Evolutionary conservation across 30 jellyfish, hydroid and myxozoan genomes (phyloP).

Genomic region (Turritopsis rubra): DNA sequence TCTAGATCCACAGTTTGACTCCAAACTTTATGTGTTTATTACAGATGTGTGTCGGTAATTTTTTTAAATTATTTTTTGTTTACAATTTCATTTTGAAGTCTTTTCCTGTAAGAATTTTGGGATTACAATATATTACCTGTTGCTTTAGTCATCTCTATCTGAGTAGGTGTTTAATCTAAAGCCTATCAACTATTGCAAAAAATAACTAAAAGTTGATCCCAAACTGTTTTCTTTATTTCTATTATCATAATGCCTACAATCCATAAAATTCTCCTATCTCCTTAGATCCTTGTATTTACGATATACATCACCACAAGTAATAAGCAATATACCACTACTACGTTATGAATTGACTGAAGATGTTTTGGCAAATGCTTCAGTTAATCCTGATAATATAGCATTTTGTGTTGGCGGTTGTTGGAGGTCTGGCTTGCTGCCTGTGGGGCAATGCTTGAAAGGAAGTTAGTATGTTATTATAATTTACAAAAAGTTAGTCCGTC

Average conservation of each 20-base stretch:
- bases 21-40: slow-evolving; percentile 45
- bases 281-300: slow-evolving; percentile 53
- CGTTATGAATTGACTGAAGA: slow-evolving; percentile 46
- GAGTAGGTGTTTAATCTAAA: not conserved
- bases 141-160: not conserved
- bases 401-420: slow-evolving; percentile 76
- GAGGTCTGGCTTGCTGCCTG: slow-evolving; percentile 64
- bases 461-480: not conserved
- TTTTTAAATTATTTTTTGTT: not conserved
- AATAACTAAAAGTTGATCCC: too few species aligned
- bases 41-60: slow-evolving; percentile 78
- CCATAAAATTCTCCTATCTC: not conserved
- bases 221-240: not conserved
- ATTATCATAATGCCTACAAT: not conserved
- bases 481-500: too few species aligned
- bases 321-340: slow-evolving; percentile 45
- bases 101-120: not conserved
- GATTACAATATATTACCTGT: not conserved
- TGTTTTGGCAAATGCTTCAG: slow-evolving; percentile 45
- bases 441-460: slow-evolving; percentile 64
- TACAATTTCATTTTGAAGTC: too few species aligned
- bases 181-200: not conserved
- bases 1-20: slow-evolving; percentile 47
- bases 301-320: slow-evolving; percentile 22
- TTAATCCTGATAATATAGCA: slow-evolving; percentile 57